Conservation (phyloP, 2,113 vertebrate genomes). For the Hyperopisus bebe region DNA sequence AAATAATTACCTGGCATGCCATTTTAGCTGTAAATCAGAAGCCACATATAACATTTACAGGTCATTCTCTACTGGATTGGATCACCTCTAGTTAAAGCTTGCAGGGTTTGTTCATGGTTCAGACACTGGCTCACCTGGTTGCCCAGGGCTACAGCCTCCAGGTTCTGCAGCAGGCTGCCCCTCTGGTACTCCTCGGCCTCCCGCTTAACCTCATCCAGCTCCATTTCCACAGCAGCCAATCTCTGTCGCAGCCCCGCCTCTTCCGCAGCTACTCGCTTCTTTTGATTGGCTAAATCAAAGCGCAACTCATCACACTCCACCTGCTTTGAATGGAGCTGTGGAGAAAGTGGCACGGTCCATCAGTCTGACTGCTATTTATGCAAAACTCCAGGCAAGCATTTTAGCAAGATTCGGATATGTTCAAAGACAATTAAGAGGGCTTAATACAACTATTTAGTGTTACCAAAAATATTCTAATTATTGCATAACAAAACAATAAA, state of each 20-base stretch:
- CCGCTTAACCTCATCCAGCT: conserved; percentile 30
- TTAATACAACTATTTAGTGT: neutral
- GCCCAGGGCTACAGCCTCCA: conserved; percentile 31
- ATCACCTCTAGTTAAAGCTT: neutral
- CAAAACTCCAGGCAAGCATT: neutral
- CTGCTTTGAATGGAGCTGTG: conserved; percentile 44
- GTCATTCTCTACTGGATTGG: neutral
- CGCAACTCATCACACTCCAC: conserved; percentile 35
- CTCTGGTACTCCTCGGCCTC: conserved; percentile 41
- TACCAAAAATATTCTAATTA: neutral
- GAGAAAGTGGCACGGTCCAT: neutral
- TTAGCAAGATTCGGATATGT: neutral
- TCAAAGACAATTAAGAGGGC: neutral
- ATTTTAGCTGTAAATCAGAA: neutral
- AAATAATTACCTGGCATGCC: neutral
- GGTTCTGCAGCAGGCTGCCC: conserved; percentile 30
- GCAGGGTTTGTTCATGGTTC: neutral
- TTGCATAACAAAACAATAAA: neutral
- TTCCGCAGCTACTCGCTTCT: conserved; percentile 44
- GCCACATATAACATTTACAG: neutral
- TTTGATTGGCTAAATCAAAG: conserved; percentile 40
- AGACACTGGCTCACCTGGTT: conserved; percentile 47
- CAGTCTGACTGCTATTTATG: neutral
- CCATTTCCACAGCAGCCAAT: conserved; percentile 43
- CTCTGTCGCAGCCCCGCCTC: conserved; percentile 46